Base-by-base conservation (phyloP, 2,113 vertebrate genomes). In the Phalacrocorax brasilianus region DNA sequence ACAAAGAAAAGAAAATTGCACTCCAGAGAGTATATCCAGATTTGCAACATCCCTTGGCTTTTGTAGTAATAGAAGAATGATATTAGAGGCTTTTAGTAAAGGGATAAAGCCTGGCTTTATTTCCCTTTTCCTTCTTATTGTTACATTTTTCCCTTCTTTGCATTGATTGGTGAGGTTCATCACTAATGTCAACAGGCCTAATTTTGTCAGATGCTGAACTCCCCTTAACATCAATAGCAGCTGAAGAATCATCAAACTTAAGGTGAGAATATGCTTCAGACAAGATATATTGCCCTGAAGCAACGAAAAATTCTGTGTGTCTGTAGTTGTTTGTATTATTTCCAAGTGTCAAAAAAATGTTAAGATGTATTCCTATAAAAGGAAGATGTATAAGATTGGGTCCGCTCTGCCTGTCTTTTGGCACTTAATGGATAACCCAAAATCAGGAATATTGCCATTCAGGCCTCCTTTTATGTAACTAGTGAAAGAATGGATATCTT, bases 1-100 rank as follows among this genome's bases (percentile, higher is more conserved):
- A 91, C 62, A 61, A 92, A 87, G 77, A 79, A 85, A 91, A 83
- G 27, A 93, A 91, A 89, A 91, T 76, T 94, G 45, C 28, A 50
- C 44, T 85, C 52, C 61, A 70, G 55, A 86, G 65, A 44, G 18
- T 38, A 40, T 74, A 77, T 55, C 78, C 76, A 95, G 78, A 89
- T 91, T 72, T 61, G 44, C 87, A 84, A 79, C 33, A 63, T 76
- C 59, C 19, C 27, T 94, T 76, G 53, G 30, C 61, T 94, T 82
- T 94, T 92, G 72, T 55, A 85, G 72, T 85, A 91, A 47, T 18
- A 77, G 65, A 62, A 44, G 70, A 50, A 82, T 80, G 73, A 72
- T 71, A 88, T 91, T 66, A 61, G 45, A 89, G 33, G n/a, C 26
- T 94, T 92, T 95, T 89, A 59, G 49, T 93, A 61, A 81, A 83